Conservation (phyloP, 1,140 invertebrate species). For the Neuroterus valhalla region DNA sequence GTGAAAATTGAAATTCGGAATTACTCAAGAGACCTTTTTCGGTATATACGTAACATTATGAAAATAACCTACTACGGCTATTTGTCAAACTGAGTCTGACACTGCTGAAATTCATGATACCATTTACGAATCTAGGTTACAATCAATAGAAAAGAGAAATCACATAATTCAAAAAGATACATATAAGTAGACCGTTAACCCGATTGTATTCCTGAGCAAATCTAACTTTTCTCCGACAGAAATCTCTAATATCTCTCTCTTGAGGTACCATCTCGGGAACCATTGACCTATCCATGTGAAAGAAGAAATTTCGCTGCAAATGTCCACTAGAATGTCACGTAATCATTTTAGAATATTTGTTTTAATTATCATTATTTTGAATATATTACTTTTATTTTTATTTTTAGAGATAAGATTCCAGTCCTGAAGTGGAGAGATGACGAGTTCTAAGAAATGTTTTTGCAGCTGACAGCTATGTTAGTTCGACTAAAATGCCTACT, state of each 20-base stretch:
- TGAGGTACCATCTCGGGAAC: too few species aligned
- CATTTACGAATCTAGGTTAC: not conserved
- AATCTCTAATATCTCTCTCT: too few species aligned
- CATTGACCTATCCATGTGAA: too few species aligned
- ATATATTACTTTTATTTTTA: not conserved
- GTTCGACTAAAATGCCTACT: constrained; percentile 18
- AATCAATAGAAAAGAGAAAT: not conserved
- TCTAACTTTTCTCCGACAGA: too few species aligned
- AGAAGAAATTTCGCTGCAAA: too few species aligned
- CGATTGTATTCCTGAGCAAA: too few species aligned
- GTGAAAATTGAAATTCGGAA: constrained; percentile 1
- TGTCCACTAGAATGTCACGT: too few species aligned
- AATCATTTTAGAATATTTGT: not conserved
- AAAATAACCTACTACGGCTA: not conserved
- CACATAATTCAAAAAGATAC: too few species aligned
- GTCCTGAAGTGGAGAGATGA: not conserved
- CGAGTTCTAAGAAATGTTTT: constrained; percentile 8
- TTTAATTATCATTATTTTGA: not conserved
- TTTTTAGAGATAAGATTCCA: not conserved
- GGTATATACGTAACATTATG: not conserved
- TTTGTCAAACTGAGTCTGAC: not conserved
- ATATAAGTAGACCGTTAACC: too few species aligned
- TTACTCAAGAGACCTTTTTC: not conserved
- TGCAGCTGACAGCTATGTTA: not conserved
- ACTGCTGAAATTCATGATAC: not conserved